phyloP scores from a whole-genome alignment of 2,113 vertebrate species.

The Proteles cristata region DNA sequence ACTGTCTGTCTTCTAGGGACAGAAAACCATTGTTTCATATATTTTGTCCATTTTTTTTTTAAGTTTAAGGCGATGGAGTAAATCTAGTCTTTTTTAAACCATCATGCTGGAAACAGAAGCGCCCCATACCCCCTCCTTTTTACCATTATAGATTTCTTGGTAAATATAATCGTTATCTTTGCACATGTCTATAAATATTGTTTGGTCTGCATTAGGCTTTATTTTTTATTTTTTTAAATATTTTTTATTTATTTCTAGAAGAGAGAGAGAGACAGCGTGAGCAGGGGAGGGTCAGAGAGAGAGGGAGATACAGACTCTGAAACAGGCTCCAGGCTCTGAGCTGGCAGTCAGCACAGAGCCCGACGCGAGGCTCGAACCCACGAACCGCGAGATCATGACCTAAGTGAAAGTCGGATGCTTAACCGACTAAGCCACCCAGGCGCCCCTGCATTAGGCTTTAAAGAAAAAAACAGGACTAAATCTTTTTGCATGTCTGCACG shows the following conservation, averaged over 20 bases:
- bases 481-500: not conserved
- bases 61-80: not conserved
- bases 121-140: accelerated
- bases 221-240: too few species aligned
- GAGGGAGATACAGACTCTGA: too few species aligned
- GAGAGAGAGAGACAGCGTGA: too few species aligned
- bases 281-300: too few species aligned
- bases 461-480: not conserved
- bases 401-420: too few species aligned
- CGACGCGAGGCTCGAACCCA: too few species aligned
- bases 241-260: too few species aligned
- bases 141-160: not conserved
- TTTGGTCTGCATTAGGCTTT: not conserved
- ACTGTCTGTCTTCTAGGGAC: not conserved
- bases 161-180: constrained; percentile 27
- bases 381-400: too few species aligned
- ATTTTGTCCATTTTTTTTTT: not conserved
- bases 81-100: not conserved
- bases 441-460: not conserved
- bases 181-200: not conserved
- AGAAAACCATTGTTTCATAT: not conserved
- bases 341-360: too few species aligned
- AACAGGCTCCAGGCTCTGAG: too few species aligned
- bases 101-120: not conserved
- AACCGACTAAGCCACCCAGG: too few species aligned